phyloP scores from a whole-genome alignment of 2,113 vertebrate genomes.

The Gracilinanus agilis region DNA sequence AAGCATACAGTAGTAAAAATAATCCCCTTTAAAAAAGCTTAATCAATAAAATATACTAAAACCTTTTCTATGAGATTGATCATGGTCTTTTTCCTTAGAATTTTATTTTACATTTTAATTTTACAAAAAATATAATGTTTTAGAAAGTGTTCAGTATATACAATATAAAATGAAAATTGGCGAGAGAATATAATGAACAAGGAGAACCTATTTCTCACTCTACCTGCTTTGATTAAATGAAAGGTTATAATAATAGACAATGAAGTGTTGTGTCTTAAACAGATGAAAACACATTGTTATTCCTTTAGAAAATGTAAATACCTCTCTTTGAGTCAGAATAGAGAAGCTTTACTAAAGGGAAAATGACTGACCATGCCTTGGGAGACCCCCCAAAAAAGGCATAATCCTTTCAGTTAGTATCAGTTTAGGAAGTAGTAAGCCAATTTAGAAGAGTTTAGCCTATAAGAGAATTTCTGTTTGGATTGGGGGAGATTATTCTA shows the following conservation, averaged over 20 bases:
- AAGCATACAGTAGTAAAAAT: neutral
- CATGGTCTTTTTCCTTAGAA: constrained; percentile 1
- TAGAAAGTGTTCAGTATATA: neutral
- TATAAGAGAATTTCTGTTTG: neutral
- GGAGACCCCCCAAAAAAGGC: neutral
- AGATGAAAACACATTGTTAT: neutral
- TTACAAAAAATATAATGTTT: neutral
- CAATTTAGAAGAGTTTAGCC: neutral
- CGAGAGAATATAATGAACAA: neutral
- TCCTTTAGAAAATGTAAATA: neutral
- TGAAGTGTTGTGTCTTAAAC: neutral
- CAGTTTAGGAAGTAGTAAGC: neutral
- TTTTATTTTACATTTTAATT: neutral
- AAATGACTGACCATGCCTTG: neutral
- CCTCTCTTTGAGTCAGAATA: neutral
- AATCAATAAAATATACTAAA: neutral
- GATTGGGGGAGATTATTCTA: neutral
- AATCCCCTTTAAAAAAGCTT: neutral
- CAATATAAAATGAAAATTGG: neutral
- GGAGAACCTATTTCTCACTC: neutral
- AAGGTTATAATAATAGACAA: neutral
- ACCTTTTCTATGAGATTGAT: neutral
- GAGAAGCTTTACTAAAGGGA: neutral
- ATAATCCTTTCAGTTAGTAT: neutral
- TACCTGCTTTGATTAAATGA: neutral